A percentile compares a stretch with the other conserved stretches of the same genome.
Evolutionary conservation across 2,113 vertebrate species (phyloP).

Genomic region (Physeter macrocephalus): DNA sequence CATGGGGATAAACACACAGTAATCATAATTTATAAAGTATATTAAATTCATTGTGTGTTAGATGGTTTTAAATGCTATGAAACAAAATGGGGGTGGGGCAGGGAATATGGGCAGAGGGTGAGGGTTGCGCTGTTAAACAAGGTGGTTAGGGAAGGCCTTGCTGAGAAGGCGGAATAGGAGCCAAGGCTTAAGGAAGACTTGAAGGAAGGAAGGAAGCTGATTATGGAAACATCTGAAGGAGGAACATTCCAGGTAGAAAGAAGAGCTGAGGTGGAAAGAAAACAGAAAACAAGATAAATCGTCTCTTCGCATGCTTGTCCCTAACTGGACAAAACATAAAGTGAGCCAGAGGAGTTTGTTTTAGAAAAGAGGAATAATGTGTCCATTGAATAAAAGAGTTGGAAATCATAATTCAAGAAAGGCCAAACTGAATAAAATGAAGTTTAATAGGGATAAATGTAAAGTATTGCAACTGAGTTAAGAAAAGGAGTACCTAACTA

Average conservation of each 20-base stretch:
- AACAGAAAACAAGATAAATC: background rate
- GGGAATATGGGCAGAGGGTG: background rate
- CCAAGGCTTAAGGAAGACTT: background rate
- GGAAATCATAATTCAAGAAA: constrained; percentile 11
- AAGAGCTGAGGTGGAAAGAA: background rate
- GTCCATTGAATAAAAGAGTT: background rate
- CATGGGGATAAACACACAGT: background rate
- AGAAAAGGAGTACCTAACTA: background rate
- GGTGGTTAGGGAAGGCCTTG: background rate
- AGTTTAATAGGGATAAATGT: background rate
- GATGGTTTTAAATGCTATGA: background rate
- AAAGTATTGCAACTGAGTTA: background rate
- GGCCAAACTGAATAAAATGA: background rate
- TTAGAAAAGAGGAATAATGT: background rate
- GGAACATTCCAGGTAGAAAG: background rate
- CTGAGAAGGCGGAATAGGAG: background rate
- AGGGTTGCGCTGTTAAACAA: background rate
- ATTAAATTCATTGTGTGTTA: background rate
- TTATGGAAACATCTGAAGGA: background rate
- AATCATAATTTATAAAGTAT: background rate
- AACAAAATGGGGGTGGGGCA: background rate
- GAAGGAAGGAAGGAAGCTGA: background rate
- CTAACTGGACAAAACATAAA: background rate
- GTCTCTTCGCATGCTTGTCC: background rate
- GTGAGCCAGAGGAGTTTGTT: background rate